Evolutionary conservation across 2,113 vertebrate species (phyloP), one percentile per base, ranked within the genome.

Genomic region (Dipodomys spectabilis): DNA sequence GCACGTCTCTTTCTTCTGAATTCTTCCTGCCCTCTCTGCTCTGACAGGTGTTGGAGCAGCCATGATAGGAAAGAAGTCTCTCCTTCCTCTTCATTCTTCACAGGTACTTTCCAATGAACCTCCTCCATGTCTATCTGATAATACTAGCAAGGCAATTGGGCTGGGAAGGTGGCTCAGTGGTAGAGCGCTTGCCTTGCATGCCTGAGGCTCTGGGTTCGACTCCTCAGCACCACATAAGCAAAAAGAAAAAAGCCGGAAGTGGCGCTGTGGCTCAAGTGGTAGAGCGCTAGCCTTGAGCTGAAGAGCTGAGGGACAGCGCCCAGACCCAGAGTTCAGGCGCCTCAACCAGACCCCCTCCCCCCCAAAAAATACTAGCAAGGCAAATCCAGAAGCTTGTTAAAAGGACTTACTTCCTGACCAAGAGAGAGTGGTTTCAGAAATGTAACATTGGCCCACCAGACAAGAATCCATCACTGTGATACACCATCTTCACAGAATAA

Each of bases 11-110:
- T 25, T n/a, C 13, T 57, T 7, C 30, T 35, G 1, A 2, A 11
- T n/a, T 44, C 57, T 19, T 71, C 12, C 8, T 4, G 7, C 28
- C 20, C 2, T 87, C 11, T 74, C 23, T 84, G 28, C 4, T 49
- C 32, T 71, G 1, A 3, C 16, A 30, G 27, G 5, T 25, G 3
- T 12, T 15, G 25, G 25, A 1, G 32, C 7, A 1, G 7, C 72
- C 16, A 11, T 18, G 45, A 2, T 53, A 68, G 20, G 20, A 81
- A 9, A 20, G 20, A 81, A 9, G 7, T 49, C 16, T 80, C 10
- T 35, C 10, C 9, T 27, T 64, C 7, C 35, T 79, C 19, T 64
- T 44, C 57, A 39, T 65, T 35, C 32, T 65, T 91, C 11, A 25
- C 0, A 20, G 71, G 72, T n/a, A 32, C 30, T 65, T 69, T 20